Evolutionary conservation across 2,888 invertebrate genomes (phyloP).

Genomic region (Philereme transversata): DNA sequence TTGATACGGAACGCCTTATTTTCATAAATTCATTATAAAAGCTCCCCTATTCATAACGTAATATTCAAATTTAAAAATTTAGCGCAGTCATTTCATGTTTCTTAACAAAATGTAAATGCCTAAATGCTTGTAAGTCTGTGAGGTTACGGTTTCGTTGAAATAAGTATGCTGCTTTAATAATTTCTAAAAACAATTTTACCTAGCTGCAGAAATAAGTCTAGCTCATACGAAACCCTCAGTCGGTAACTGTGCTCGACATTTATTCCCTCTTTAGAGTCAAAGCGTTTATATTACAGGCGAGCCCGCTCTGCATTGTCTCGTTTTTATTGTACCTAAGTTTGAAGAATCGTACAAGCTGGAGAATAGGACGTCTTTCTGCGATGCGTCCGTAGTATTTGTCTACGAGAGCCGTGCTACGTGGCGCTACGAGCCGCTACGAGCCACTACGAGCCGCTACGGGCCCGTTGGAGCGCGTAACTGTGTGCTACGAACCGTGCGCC

Average conservation of each 20-base stretch:
- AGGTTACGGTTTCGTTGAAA: background rate
- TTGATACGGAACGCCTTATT: slow-evolving; percentile 11
- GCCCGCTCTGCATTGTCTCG: slow-evolving; percentile 3
- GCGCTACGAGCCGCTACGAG: slow-evolving; percentile 34
- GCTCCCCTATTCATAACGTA: slow-evolving; percentile 2
- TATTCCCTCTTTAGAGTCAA: slow-evolving; percentile 20
- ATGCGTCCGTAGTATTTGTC: slow-evolving; percentile 24
- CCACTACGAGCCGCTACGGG: slow-evolving; percentile 40
- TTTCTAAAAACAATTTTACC: slow-evolving; percentile 6
- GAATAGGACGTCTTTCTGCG: slow-evolving; percentile 2
- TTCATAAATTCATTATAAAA: slow-evolving; percentile 15
- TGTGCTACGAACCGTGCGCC: slow-evolving; percentile 41
- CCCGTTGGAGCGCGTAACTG: slow-evolving; percentile 42
- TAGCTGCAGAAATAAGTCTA: slow-evolving; percentile 7
- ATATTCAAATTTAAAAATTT: slow-evolving; percentile 6
- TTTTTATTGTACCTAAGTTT: slow-evolving; percentile 4
- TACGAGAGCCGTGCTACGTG: slow-evolving; percentile 28
- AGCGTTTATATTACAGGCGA: slow-evolving; percentile 10
- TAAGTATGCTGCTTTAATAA: background rate
- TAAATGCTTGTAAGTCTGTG: too few species aligned
- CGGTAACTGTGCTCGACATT: slow-evolving; percentile 21
- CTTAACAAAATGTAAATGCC: slow-evolving; percentile 1
- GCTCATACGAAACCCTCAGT: slow-evolving; percentile 11
- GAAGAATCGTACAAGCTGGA: background rate
- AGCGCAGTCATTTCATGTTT: background rate